phyloP scores from a whole-genome alignment of 2,113 vertebrate genomes.

The Otolemur garnettii region DNA sequence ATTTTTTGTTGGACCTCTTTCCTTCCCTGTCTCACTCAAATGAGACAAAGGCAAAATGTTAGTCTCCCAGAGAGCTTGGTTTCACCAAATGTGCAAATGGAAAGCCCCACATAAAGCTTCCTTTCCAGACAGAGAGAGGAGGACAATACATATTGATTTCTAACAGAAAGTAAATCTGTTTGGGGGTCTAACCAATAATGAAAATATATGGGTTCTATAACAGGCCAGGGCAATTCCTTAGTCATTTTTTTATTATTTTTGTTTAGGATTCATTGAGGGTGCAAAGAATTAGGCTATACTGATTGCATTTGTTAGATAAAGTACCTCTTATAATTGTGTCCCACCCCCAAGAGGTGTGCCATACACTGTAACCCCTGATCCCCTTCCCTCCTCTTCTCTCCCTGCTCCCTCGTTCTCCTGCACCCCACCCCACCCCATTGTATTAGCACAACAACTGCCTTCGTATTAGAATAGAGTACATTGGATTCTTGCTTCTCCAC shows the following conservation, averaged over 20 bases:
- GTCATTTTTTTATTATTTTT: background rate
- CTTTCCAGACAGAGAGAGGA: background rate
- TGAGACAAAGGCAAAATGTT: slow-evolving; percentile 73
- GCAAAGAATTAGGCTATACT: too few relatives aligned
- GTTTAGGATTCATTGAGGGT: too few relatives aligned
- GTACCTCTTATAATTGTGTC: too few relatives aligned
- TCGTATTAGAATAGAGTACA: too few relatives aligned
- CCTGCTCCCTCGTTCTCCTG: too few relatives aligned
- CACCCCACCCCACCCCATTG: too few relatives aligned
- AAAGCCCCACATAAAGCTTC: slow-evolving; percentile 29
- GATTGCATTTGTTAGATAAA: too few relatives aligned
- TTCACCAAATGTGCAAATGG: slow-evolving; percentile 28
- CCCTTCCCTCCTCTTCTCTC: too few relatives aligned
- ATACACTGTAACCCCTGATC: too few relatives aligned
- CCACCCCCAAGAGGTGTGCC: too few relatives aligned
- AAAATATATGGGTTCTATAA: background rate
- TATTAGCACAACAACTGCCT: too few relatives aligned
- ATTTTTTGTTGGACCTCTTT: slow-evolving; percentile 76
- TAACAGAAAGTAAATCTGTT: background rate
- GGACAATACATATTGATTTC: background rate
- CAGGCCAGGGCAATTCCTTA: background rate
- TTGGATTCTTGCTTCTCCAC: too few relatives aligned
- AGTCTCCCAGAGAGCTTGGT: slow-evolving; percentile 26
- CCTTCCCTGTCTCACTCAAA: slow-evolving; percentile 60
- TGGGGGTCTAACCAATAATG: background rate